Conservation (phyloP, 2,888 invertebrate genomes). For the Eudasyphora cyanicolor region DNA sequence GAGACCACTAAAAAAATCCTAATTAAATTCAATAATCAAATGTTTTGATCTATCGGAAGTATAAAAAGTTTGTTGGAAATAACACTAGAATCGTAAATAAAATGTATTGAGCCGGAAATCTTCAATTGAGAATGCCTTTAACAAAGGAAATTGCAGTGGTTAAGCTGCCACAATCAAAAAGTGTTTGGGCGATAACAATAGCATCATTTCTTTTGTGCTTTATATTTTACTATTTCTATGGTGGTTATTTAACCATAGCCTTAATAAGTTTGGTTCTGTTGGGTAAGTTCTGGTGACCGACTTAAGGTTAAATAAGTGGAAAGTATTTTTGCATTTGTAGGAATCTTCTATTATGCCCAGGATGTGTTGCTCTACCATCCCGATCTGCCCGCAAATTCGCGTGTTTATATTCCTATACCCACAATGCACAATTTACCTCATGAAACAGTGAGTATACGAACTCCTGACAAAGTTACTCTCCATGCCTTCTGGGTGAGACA, state of each 20-base stretch:
- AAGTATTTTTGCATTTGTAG: slow-evolving; percentile 79
- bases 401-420: slow-evolving; percentile 93
- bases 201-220: slow-evolving; percentile 88
- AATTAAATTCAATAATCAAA: too few relatives aligned
- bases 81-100: too few relatives aligned
- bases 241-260: slow-evolving; percentile 86
- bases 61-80: too few relatives aligned
- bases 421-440: slow-evolving; percentile 92
- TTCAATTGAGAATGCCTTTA: slow-evolving; percentile 72
- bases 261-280: slow-evolving; percentile 86
- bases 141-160: slow-evolving; percentile 75
- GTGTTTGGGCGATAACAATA: slow-evolving; percentile 89
- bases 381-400: slow-evolving; percentile 92
- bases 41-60: too few relatives aligned
- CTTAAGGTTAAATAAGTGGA: neutral
- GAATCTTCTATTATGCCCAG: slow-evolving; percentile 91
- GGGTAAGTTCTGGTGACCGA: slow-evolving; percentile 81
- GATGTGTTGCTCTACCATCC: slow-evolving; percentile 94
- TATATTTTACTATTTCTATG: slow-evolving; percentile 91
- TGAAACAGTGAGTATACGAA: slow-evolving; percentile 89
- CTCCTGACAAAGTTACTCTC: slow-evolving; percentile 87
- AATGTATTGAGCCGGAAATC: too few relatives aligned
- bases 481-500: slow-evolving; percentile 92
- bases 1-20: too few relatives aligned
- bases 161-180: slow-evolving; percentile 77